A percentile compares a stretch with the other conserved stretches of the same genome.
Evolutionary conservation across 2,888 invertebrate genomes (phyloP).

Genomic region (Xanthia togata): DNA sequence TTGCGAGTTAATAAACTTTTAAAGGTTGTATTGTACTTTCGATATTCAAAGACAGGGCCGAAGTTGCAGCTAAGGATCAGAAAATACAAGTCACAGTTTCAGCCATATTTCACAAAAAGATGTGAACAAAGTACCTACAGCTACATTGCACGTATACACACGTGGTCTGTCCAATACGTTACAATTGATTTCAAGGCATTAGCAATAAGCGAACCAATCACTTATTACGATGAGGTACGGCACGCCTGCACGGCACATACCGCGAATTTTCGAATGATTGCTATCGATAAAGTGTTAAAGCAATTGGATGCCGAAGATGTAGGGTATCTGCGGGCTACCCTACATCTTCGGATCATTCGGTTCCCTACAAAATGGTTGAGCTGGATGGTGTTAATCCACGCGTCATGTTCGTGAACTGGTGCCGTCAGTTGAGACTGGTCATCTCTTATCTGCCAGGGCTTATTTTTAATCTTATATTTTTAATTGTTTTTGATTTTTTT

Average conservation of each 20-base stretch:
- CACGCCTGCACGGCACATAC: constrained; percentile 1
- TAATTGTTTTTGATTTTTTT: too few species aligned
- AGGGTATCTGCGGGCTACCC: too few species aligned
- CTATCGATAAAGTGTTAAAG: neutral
- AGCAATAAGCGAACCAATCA: constrained; percentile 32
- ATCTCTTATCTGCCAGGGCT: too few species aligned
- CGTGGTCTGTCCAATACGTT: constrained; percentile 5
- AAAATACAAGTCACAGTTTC: neutral
- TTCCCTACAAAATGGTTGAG: too few species aligned
- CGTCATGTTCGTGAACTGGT: too few species aligned
- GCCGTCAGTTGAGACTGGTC: too few species aligned
- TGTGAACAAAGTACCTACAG: neutral
- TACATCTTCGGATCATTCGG: too few species aligned
- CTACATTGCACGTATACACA: neutral
- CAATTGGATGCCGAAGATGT: too few species aligned
- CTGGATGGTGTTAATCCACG: too few species aligned
- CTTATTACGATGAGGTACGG: neutral
- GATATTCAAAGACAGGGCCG: constrained; percentile 10
- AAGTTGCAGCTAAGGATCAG: neutral
- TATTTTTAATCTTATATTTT: too few species aligned
- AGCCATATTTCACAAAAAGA: neutral
- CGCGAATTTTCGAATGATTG: neutral
- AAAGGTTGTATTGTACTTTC: constrained; percentile 27
- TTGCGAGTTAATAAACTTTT: constrained; percentile 26
- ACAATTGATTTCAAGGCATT: constrained; percentile 53